These are phyloP conservation scores for Lacerta bilineata DNA, from an alignment of 2,797 vertebrate species.

Conservation along the genomic window DNA sequence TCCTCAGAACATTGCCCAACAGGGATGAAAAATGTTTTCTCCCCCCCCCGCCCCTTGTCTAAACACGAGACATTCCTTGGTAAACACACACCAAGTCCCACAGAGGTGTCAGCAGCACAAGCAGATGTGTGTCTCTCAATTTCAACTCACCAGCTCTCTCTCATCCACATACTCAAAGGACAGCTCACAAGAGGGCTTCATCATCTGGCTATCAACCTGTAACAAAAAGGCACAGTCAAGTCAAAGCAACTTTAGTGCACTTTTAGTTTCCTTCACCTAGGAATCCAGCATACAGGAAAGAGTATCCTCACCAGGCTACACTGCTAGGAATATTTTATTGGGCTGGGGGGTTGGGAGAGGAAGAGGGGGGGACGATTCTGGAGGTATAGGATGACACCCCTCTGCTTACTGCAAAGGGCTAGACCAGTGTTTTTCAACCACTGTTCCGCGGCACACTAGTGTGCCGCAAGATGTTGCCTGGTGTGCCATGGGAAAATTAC, in stretches of 20 bases:
- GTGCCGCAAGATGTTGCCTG: no score
- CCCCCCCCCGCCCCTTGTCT: neutral
- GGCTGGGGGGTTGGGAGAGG: no score
- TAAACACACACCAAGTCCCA: neutral
- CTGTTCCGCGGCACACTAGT: no score
- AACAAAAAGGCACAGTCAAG: conserved; percentile 49
- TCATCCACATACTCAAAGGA: conserved; percentile 75
- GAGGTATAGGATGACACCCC: neutral
- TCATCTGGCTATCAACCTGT: conserved; percentile 84
- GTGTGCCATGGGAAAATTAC: no score
- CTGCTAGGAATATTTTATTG: neutral
- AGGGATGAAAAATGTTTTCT: no score
- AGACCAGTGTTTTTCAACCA: no score
- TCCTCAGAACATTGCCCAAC: no score
- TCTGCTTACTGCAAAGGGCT: neutral
- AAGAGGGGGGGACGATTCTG: neutral
- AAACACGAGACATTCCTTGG: rapidly evolving
- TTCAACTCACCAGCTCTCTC: conserved; percentile 76
- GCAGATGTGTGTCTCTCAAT: neutral
- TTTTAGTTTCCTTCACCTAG: neutral
- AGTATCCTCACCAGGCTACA: neutral
- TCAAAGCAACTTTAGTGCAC: no score
- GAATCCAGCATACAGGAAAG: neutral
- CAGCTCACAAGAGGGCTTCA: conserved; percentile 76
- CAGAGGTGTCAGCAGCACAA: neutral